Conservation (phyloP, 2,113 vertebrate genomes). For the Malurus elegans region DNA sequence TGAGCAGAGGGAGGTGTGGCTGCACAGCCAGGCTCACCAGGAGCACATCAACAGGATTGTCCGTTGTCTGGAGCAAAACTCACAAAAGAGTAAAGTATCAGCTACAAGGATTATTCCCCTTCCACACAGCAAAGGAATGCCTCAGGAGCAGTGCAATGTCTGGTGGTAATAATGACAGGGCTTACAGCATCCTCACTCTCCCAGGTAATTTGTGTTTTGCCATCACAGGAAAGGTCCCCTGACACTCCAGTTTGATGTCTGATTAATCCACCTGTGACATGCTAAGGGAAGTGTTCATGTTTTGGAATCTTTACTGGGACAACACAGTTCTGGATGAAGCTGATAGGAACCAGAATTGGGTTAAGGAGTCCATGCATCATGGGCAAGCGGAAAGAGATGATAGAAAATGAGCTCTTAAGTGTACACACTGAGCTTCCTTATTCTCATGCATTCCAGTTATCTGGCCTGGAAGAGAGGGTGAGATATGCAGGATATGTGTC, state of each 20-base stretch:
- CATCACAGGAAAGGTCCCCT: neutral
- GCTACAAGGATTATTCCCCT: neutral
- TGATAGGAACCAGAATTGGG: neutral
- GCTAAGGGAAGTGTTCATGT: neutral
- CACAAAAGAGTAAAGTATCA: neutral
- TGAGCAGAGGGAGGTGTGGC: neutral
- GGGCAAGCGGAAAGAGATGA: neutral
- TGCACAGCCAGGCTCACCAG: neutral
- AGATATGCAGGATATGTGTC: neutral
- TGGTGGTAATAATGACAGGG: neutral
- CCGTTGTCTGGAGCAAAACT: neutral
- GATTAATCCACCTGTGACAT: neutral
- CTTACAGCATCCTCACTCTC: neutral
- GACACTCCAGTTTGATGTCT: too few species aligned
- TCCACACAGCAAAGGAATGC: neutral
- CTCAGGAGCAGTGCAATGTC: neutral
- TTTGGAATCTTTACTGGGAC: neutral
- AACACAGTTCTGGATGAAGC: neutral
- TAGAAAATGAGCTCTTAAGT: neutral
- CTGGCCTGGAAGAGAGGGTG: neutral
- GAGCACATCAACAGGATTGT: neutral
- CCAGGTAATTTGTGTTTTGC: neutral
- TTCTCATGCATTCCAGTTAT: neutral
- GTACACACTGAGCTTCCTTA: neutral
- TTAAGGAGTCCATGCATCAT: neutral